These are phyloP conservation scores for Clarias batrachus DNA, from an alignment of 2,113 vertebrate species.

Conservation along the genomic window DNA sequence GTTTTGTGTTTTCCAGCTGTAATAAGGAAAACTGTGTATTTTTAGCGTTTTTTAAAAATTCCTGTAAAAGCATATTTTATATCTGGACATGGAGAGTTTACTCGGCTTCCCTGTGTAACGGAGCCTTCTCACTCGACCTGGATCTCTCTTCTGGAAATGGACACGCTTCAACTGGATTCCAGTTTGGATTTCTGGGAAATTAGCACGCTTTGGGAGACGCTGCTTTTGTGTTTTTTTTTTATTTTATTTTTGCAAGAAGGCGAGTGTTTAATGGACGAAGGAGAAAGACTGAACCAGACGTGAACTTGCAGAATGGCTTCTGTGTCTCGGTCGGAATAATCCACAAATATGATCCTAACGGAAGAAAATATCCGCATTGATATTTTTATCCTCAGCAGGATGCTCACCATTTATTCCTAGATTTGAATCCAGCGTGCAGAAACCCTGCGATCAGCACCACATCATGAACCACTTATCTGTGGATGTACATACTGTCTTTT, in stretches of 20 bases:
- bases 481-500: slow-evolving; percentile 90
- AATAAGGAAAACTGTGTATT: slow-evolving; percentile 52
- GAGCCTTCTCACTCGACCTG: neutral
- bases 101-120: neutral
- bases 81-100: slow-evolving; percentile 55
- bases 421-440: slow-evolving; percentile 60
- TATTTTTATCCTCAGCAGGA: slow-evolving; percentile 60
- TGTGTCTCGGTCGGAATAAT: slow-evolving; percentile 53
- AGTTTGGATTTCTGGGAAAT: slow-evolving; percentile 56
- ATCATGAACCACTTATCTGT: slow-evolving; percentile 85
- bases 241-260: slow-evolving; percentile 54
- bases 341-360: slow-evolving; percentile 52
- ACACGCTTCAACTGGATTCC: slow-evolving; percentile 46
- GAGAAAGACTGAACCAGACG: slow-evolving; percentile 49
- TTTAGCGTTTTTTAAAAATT: slow-evolving; percentile 23
- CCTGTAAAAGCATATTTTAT: slow-evolving; percentile 48
- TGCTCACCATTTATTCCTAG: slow-evolving; percentile 53
- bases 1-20: slow-evolving; percentile 48
- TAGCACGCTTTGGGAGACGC: neutral
- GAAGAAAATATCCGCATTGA: slow-evolving; percentile 60
- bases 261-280: slow-evolving; percentile 53
- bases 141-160: neutral
- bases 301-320: slow-evolving; percentile 57
- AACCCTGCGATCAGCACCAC: slow-evolving; percentile 51
- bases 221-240: neutral